Conservation (phyloP, 2,888 invertebrate genomes). For the Apamea crenata region DNA sequence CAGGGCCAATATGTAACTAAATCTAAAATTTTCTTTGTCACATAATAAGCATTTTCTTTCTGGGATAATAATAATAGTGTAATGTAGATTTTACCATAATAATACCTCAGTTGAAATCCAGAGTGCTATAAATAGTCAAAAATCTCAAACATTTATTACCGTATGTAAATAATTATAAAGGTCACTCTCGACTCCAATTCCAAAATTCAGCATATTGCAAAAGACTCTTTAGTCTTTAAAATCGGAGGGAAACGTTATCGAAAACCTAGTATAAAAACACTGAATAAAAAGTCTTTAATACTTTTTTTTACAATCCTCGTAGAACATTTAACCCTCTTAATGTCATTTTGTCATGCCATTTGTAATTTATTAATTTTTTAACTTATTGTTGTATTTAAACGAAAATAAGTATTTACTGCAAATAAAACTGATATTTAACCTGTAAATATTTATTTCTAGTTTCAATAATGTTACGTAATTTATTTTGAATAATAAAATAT, state of each 20-base stretch:
- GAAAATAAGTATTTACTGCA: too few species aligned
- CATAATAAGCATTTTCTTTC: neutral
- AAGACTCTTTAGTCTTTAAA: neutral
- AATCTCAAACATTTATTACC: neutral
- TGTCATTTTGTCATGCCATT: too few species aligned
- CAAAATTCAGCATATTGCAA: neutral
- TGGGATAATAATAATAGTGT: neutral
- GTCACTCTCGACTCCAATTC: neutral
- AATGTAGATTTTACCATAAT: neutral
- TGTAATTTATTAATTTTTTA: too few species aligned
- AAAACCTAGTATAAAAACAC: neutral
- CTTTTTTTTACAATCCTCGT: neutral
- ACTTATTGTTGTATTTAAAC: too few species aligned
- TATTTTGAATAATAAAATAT: too few species aligned
- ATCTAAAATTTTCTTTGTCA: neutral
- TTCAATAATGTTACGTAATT: too few species aligned
- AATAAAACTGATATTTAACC: too few species aligned
- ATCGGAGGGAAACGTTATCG: neutral
- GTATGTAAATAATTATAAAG: neutral
- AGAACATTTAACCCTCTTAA: slow-evolving; percentile 17
- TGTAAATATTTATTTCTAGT: too few species aligned
- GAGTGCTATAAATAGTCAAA: neutral
- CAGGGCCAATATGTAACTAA: slow-evolving; percentile 1
- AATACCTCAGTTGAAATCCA: neutral
- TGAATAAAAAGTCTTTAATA: neutral